Percentiles rank a stretch among this genome's conserved stretches.
These are phyloP conservation scores for Leucosticte australis DNA, from an alignment of 2,113 vertebrate species.

Conservation along the genomic window DNA sequence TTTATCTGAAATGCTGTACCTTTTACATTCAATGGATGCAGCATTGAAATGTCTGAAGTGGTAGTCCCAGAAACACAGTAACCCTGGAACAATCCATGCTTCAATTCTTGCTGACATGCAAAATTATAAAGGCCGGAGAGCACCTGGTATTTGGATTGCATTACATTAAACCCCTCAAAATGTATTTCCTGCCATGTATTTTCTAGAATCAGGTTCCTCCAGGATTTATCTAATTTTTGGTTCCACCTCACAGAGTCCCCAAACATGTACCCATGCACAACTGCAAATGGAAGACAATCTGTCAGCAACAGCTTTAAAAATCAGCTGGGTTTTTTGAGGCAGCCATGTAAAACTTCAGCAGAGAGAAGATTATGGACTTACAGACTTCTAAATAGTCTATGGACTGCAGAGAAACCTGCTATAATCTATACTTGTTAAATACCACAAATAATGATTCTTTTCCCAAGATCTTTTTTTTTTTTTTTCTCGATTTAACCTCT, in stretches of 20 bases:
- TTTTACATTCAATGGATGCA: neutral
- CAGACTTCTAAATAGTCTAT: neutral
- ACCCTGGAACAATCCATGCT: neutral
- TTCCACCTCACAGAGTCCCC: neutral
- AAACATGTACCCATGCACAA: neutral
- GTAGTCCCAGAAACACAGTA: neutral
- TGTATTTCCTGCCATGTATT: neutral
- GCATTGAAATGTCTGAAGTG: neutral
- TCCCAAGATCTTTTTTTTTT: neutral
- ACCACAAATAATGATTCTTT: neutral
- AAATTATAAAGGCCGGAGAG: neutral
- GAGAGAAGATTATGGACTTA: neutral
- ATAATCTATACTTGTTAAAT: neutral
- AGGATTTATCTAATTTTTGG: neutral
- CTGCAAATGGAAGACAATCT: neutral
- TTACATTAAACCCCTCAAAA: neutral
- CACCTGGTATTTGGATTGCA: neutral
- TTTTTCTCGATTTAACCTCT: neutral
- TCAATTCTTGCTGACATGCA: neutral
- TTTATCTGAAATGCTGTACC: neutral
- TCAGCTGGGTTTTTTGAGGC: neutral
- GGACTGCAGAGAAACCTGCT: neutral
- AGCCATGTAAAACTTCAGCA: neutral
- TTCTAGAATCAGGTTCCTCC: neutral
- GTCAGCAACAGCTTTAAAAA: neutral